Conservation (phyloP, 2,888 invertebrate species). For the Sepiola atlantica region DNA sequence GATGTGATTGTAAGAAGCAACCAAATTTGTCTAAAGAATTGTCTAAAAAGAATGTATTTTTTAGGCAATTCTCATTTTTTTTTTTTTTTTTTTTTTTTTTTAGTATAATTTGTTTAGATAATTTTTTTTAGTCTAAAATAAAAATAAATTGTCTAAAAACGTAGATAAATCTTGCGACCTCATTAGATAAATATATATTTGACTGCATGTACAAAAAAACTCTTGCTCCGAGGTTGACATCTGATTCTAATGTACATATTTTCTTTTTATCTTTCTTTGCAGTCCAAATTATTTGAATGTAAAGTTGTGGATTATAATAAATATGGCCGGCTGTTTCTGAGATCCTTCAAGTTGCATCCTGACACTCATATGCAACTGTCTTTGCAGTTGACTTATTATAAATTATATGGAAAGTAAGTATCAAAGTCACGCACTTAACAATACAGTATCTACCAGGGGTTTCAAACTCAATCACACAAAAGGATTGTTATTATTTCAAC, state of each 20-base stretch:
- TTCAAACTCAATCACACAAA: too few relatives aligned
- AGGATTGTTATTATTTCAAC: too few relatives aligned
- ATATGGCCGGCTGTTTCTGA: slow-evolving; percentile 78
- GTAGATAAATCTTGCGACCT: neutral
- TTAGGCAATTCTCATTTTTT: too few relatives aligned
- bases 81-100: too few relatives aligned
- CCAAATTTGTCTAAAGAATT: too few relatives aligned
- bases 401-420: slow-evolving; percentile 75
- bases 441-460: neutral
- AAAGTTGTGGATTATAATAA: slow-evolving; percentile 74
- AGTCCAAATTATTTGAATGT: slow-evolving; percentile 72
- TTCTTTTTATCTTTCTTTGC: slow-evolving; percentile 49
- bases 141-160: neutral
- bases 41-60: too few relatives aligned
- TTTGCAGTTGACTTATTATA: slow-evolving; percentile 79
- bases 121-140: too few relatives aligned
- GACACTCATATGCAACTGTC: slow-evolving; percentile 80
- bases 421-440: neutral
- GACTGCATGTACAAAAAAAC: too few relatives aligned
- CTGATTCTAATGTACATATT: too few relatives aligned
- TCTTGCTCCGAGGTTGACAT: neutral
- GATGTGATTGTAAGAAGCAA: too few relatives aligned
- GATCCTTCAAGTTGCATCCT: slow-evolving; percentile 78
- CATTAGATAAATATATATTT: too few relatives aligned
- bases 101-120: neutral